Evolutionary conservation across 37 sponge, comb jelly and placozoan genomes (phyloP), one percentile per base, ranked within the genome.

Genomic region (Aplysina aerophoba): DNA sequence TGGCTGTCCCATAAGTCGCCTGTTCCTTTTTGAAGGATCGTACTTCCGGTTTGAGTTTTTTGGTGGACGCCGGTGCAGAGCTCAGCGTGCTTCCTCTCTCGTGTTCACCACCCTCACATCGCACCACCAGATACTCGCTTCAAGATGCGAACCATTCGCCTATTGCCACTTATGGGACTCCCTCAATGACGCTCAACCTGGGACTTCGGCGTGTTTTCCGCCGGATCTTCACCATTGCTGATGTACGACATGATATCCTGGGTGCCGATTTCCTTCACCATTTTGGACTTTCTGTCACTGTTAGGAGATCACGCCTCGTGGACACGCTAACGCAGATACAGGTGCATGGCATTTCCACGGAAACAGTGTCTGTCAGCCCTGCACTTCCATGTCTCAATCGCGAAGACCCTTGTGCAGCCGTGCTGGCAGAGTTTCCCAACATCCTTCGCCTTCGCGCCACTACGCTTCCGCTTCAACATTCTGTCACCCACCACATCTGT

Each of bases 171-270:
- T 44, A 11, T 44, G 50, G 50, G 8, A 44, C 50, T 3, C 50
- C 6, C 50, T 44, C 50, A 73, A 5, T 82, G 2, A 87, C 84
- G 21, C 90, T 93, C 55, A 87, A 93, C 74, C 90, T 93, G 19
- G 90, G 93, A 24, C 90, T 89, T 16, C 64, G 88, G 38, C 60
- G 87, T 40, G 30, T 84, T 21, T 83, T 83, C 56, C 68, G 80
- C 34, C 85, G 90, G 85, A 55, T 93, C 35, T 88, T 74, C 55
- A 78, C 88, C 64, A 80, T 93, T 64, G 93, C 93, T 11, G 85
- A 93, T 57, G 90, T 89, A 0, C 73, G 87, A 85, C 67, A 82
- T 11, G 88, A 87, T 24, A 93, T 93, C 79, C 36, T 93, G 25
- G 87, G 92, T 61, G 92, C 89, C 11, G 90, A 92, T 33, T 86